These are phyloP conservation scores for Steinernema hermaphroditum DNA, from an alignment of 2,888 invertebrate species.

Conservation along the genomic window DNA sequence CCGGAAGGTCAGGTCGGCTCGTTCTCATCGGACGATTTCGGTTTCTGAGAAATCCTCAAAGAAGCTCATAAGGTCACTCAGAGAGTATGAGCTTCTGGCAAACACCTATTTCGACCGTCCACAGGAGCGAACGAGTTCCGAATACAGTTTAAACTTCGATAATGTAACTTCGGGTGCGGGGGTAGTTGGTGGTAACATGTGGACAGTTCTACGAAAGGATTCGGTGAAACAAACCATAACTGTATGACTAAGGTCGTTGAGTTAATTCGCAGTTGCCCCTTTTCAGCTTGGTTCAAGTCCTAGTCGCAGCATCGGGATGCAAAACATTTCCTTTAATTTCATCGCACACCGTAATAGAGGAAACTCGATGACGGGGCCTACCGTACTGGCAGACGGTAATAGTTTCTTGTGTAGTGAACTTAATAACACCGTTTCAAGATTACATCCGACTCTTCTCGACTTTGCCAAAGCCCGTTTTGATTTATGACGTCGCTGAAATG, in stretches of 20 bases:
- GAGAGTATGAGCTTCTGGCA: not conserved
- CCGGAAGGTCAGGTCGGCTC: not conserved
- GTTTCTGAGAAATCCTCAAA: not conserved
- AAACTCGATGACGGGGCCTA: not conserved
- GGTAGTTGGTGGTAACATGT: constrained; percentile 19
- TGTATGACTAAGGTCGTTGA: too few relatives aligned
- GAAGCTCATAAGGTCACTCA: not conserved
- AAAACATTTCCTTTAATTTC: constrained; percentile 17
- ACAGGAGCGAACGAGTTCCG: constrained; percentile 7
- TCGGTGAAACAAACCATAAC: not conserved
- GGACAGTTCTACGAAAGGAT: constrained; percentile 1
- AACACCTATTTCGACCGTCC: not conserved
- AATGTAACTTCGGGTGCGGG: not conserved
- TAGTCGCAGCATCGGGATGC: constrained; percentile 17
- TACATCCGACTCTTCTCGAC: not conserved
- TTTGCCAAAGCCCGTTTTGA: not conserved
- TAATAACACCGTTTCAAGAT: not conserved
- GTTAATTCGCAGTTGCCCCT: too few relatives aligned
- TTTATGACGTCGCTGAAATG: not conserved
- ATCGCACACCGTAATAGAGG: constrained; percentile 13
- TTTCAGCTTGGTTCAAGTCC: constrained; percentile 18
- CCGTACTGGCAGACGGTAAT: not conserved
- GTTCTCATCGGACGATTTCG: not conserved
- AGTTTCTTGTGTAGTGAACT: too few relatives aligned
- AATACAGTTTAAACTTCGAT: not conserved